Conservation (phyloP, 2,888 invertebrate genomes). For the Tenthredo scrophulariae region DNA sequence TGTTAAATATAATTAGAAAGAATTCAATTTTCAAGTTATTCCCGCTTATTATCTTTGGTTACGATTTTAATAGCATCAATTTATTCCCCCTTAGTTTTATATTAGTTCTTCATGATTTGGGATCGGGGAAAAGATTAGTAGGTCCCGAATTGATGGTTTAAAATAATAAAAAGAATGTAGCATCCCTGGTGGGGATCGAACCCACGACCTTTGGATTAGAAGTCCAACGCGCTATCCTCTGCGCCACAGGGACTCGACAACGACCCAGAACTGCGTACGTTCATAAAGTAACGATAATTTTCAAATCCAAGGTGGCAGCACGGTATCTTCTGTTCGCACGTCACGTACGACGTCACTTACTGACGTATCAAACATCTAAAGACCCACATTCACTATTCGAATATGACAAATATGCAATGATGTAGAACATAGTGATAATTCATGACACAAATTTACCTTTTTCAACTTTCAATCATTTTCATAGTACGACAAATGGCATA, state of each 20-base stretch:
- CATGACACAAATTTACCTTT: not conserved
- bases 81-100: not conserved
- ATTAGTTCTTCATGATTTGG: not conserved
- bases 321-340: constrained; percentile 15
- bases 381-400: not conserved
- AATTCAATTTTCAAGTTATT: not conserved
- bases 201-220: constrained; percentile 78
- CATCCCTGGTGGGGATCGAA: constrained; percentile 78
- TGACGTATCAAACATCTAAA: constrained; percentile 25
- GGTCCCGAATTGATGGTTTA: not conserved
- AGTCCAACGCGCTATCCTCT: constrained; percentile 78
- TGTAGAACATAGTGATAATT: not conserved
- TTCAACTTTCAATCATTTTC: not conserved
- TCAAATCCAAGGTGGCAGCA: constrained; percentile 51
- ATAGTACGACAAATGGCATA: not conserved
- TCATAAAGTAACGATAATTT: not conserved
- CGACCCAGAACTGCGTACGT: not conserved
- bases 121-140: not conserved
- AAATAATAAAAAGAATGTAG: constrained; percentile 1
- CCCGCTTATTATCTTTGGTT: not conserved
- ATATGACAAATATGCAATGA: constrained; percentile 4
- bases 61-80: not conserved
- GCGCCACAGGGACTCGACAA: constrained; percentile 75
- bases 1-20: not conserved
- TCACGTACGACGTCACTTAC: constrained; percentile 21